phyloP scores from a whole-genome alignment of 2,113 vertebrate genomes.

The Vombatus ursinus region DNA sequence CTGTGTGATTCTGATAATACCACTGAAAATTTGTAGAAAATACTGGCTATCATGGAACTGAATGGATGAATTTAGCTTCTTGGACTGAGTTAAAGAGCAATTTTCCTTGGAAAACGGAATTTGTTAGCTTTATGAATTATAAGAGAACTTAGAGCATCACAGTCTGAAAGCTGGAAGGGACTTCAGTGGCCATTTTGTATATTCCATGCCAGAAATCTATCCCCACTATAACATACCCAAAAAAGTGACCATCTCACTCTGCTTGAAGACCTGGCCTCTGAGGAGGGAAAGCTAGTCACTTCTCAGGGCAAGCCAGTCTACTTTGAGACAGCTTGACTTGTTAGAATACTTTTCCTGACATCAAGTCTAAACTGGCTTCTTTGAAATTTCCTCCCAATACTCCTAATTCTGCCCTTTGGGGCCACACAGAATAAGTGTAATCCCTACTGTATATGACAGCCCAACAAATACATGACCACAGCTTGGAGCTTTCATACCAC shows the following conservation, averaged over 20 bases:
- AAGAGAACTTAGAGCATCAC: background rate
- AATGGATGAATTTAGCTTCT: slow-evolving; percentile 26
- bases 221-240: background rate
- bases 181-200: background rate
- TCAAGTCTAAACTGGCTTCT: background rate
- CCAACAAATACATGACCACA: background rate
- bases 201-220: background rate
- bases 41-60: background rate
- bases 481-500: background rate
- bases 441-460: background rate
- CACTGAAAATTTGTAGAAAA: background rate
- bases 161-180: background rate
- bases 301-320: background rate
- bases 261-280: background rate
- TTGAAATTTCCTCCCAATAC: background rate
- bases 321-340: background rate
- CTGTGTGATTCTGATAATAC: background rate
- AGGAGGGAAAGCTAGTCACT: background rate
- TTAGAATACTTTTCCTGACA: background rate
- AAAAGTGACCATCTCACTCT: background rate
- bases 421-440: background rate
- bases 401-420: background rate
- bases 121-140: background rate
- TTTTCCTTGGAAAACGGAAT: background rate
- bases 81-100: background rate